Base-by-base conservation (phyloP, 2,113 vertebrate genomes). In the Chloropsis cyanopogon region DNA sequence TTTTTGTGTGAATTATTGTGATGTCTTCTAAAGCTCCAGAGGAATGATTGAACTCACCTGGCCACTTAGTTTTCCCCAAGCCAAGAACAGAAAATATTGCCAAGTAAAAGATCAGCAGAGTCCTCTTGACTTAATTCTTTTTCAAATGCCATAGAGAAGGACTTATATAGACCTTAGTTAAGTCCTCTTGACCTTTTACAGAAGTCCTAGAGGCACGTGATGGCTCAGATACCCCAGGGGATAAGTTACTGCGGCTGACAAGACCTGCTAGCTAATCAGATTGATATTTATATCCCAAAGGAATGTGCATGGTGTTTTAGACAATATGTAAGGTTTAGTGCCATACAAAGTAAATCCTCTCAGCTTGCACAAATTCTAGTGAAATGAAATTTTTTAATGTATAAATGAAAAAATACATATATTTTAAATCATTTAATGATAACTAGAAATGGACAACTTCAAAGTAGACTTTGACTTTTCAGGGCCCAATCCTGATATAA, bases 271-370 rank as follows among this genome's bases (percentile, higher is more conserved):
- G 92, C 89, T 97, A 97, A 94, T 97, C 94, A 96, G 78, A 57
- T 80, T 87, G 95, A 73, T 97, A 97, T 96, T 97, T 96, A 96
- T 95, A 95, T 93, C 89, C 79, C 85, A 87, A 78, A 88, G 88
- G 92, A 96, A 96, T 92, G 88, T 53, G 60, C 71, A 64, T 70
- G 31, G 16, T 95, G 69, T 41, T 91, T 90, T 81, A 94, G 83
- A 96, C 91, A 96, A 95, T 97, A 75, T 86, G 15, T 54, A 72
- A 70, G 31, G 21, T 91, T 92, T 86, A 79, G 60, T 80, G 70
- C 31, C 60, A 35, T 53, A 41, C 15, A 26, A 41, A 88, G 69
- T 63, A 64, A 81, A 88, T 88, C n/a, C 17, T 79, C 56, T 80
- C 50, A 69, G 53, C 25, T 84, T 70, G 24, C 24, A 26, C 25